A percentile compares a stretch with the other conserved stretches of the same genome.
phyloP scores from a whole-genome alignment of 2,888 invertebrate genomes.

The Andrena flavipes region DNA sequence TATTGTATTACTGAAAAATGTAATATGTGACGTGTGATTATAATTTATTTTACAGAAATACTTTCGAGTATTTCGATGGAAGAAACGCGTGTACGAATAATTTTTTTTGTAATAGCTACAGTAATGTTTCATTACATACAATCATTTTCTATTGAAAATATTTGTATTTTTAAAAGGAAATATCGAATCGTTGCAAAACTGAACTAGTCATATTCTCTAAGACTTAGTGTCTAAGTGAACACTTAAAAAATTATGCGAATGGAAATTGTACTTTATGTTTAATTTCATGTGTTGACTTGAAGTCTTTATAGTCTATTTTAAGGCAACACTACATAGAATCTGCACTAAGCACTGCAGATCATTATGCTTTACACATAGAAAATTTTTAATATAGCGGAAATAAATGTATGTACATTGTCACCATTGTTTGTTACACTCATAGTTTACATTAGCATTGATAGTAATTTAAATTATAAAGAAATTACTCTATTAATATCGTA shows the following conservation, averaged over 20 bases:
- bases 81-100: constrained; percentile 7
- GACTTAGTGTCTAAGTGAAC: constrained; percentile 21
- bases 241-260: constrained; percentile 32
- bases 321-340: constrained; percentile 30
- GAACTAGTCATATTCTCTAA: constrained; percentile 53
- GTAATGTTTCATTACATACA: constrained; percentile 17
- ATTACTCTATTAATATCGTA: constrained; percentile 45
- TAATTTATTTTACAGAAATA: constrained; percentile 23
- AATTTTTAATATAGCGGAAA: constrained; percentile 42
- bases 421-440: constrained; percentile 58
- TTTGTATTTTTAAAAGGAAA: constrained; percentile 26
- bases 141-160: constrained; percentile 34
- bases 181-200: constrained; percentile 39
- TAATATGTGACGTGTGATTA: constrained; percentile 3
- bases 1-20: constrained; percentile 26
- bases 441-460: constrained; percentile 47
- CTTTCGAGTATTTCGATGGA: constrained; percentile 17
- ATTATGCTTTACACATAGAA: constrained; percentile 55
- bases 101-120: constrained; percentile 36
- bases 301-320: constrained; percentile 38
- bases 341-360: constrained; percentile 36
- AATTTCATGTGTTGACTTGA: constrained; percentile 32
- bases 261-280: constrained; percentile 34
- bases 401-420: constrained; percentile 50
- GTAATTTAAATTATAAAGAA: constrained; percentile 33